Conservation (phyloP, 2,113 vertebrate species). For the Charadrius vociferus region DNA sequence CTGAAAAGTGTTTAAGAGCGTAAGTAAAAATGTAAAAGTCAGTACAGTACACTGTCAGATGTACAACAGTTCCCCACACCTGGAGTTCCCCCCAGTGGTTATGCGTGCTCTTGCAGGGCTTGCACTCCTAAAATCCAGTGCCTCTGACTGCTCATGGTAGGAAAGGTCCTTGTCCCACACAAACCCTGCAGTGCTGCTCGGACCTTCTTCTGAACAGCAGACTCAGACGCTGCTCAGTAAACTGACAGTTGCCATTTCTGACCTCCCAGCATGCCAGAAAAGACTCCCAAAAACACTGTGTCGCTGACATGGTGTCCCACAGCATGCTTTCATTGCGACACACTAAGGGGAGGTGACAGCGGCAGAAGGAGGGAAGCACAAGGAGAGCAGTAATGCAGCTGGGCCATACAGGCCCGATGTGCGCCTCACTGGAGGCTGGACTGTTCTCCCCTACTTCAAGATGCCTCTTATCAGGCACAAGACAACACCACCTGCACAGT, state of each 20-base stretch:
- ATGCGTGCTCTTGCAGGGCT: not conserved
- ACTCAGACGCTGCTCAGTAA: not conserved
- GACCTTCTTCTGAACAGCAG: not conserved
- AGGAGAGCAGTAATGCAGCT: not conserved
- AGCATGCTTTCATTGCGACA: fast-evolving
- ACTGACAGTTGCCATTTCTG: not conserved
- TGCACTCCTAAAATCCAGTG: not conserved
- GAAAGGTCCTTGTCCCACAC: not conserved
- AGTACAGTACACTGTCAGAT: not conserved
- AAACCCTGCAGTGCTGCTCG: not conserved
- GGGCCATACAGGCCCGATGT: not conserved
- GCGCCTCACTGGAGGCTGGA: not conserved
- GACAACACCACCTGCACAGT: not conserved
- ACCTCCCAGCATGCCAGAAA: not conserved
- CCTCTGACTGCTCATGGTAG: not conserved
- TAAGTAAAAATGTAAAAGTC: not conserved
- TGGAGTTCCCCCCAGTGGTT: not conserved
- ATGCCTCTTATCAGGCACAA: not conserved
- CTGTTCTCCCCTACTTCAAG: not conserved
- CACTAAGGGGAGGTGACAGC: not conserved
- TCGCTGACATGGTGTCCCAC: fast-evolving
- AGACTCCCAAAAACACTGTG: not conserved
- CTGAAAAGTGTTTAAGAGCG: not conserved
- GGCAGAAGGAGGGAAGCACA: not conserved
- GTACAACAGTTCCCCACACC: not conserved